Conservation (phyloP, 2,888 invertebrate genomes). For the Drosophila fungiperda region DNA sequence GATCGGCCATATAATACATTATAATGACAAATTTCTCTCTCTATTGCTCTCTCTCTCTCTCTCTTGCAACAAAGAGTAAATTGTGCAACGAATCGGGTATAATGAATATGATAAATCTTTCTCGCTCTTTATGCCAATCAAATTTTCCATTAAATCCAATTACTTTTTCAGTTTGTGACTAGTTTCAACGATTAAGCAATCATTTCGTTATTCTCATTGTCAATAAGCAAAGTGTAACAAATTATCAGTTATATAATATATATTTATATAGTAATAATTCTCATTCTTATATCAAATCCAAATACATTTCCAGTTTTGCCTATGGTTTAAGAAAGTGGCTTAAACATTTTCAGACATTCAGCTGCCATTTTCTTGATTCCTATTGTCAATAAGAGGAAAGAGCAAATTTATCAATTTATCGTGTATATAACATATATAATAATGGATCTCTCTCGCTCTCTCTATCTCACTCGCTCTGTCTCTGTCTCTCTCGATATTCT, state of each 20-base stretch:
- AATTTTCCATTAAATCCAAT: neutral
- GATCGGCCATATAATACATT: neutral
- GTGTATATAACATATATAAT: neutral
- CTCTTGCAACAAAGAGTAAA: neutral
- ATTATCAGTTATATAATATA: neutral
- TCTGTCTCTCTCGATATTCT: neutral
- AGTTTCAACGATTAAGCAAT: neutral
- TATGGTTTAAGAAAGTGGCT: neutral
- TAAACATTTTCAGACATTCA: neutral
- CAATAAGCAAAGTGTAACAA: neutral
- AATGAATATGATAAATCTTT: neutral
- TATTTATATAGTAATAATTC: neutral
- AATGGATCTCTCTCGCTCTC: neutral
- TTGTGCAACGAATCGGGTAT: neutral
- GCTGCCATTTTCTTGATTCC: neutral
- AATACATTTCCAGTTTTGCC: neutral
- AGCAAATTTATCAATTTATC: neutral
- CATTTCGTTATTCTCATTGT: neutral
- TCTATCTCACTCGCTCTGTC: no score
- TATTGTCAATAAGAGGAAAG: neutral
- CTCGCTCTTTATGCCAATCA: neutral
- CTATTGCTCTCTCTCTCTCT: no score
- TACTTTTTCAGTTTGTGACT: neutral
- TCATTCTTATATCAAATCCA: neutral
- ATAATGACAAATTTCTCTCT: neutral